Evolutionary conservation across 2,113 vertebrate genomes (phyloP), one percentile per base, ranked within the genome.

Genomic region (Rhabdomys dilectus): DNA sequence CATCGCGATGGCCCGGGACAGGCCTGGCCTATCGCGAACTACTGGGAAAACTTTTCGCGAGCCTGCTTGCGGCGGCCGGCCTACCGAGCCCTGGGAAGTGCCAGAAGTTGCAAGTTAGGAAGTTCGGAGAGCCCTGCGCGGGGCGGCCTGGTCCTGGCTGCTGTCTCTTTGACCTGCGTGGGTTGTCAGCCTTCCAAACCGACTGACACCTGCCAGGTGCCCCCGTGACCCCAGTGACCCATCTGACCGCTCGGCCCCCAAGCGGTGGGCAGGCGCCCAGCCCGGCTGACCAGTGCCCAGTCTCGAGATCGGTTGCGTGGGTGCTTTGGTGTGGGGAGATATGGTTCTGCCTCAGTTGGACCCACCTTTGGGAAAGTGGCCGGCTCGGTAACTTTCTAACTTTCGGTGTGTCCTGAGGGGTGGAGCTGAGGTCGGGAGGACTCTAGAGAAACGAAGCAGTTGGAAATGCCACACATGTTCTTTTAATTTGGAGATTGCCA

Each of bases 131-230:
- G n/a, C 70, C 56, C 0, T 5, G 93, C 72, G 73, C 89, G 31
- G 42, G 93, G 95, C 90, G 77, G 95, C 97, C 96, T 31, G 96
- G 97, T 93, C 93, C 48, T 51, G 9, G 24, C 72, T 60, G 51
- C 80, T 11, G 80, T 53, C 53, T 72, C 39, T 80, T 16, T 48
- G 86, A 7, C 21, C 39, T 0, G 45, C 29, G 87, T 77, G 39
- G 89, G 89, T 89, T 76, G 95, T 36, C 77, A 68, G 70, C 51
- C 86, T 91, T 89, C 73, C 95, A 4, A 62, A 53, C 39, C 26
- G 62, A 45, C 86, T 68, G 96, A 94, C 97, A 97, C 97, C 95
- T 97, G 97, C 97, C 97, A 93, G 96, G 97, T 94, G 92, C 76
- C 93, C 36, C 12, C 17, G 31, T 36, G 51, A 66, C 84, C 90